These are phyloP conservation scores for Ashinkailepas kermadecensis DNA, from an alignment of 2,888 invertebrate species.

Conservation along the genomic window DNA sequence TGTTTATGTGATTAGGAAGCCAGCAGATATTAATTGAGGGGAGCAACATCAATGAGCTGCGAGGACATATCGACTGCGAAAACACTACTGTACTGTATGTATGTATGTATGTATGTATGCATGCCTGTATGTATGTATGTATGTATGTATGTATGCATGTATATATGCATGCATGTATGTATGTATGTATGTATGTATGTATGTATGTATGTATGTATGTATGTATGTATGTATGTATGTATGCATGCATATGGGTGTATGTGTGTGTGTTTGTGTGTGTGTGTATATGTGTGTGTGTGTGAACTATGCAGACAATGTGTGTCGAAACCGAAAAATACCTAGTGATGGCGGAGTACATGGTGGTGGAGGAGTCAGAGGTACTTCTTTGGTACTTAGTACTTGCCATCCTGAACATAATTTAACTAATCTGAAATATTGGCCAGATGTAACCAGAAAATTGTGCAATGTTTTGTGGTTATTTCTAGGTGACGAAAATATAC, in stretches of 20 bases:
- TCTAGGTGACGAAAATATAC: too few relatives aligned
- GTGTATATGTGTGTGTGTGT: background rate
- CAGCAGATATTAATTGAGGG: background rate
- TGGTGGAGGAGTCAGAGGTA: too few relatives aligned
- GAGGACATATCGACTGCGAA: background rate
- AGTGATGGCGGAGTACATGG: too few relatives aligned
- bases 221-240: background rate
- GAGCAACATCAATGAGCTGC: background rate
- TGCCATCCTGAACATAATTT: too few relatives aligned
- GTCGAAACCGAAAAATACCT: too few relatives aligned
- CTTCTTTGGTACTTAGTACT: too few relatives aligned
- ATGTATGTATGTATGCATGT: background rate
- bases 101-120: background rate
- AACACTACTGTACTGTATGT: background rate
- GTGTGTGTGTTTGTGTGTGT: background rate
- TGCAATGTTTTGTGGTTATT: too few relatives aligned
- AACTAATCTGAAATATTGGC: too few relatives aligned
- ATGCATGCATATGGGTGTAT: background rate
- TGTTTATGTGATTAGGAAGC: slow-evolving; percentile 16
- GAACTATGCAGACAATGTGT: too few relatives aligned
- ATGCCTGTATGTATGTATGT: background rate
- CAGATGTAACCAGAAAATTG: too few relatives aligned
- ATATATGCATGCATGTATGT: background rate
- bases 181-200: background rate
- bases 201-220: background rate